Base-by-base conservation (phyloP, 2,113 vertebrate species). In the Mellivora capensis region DNA sequence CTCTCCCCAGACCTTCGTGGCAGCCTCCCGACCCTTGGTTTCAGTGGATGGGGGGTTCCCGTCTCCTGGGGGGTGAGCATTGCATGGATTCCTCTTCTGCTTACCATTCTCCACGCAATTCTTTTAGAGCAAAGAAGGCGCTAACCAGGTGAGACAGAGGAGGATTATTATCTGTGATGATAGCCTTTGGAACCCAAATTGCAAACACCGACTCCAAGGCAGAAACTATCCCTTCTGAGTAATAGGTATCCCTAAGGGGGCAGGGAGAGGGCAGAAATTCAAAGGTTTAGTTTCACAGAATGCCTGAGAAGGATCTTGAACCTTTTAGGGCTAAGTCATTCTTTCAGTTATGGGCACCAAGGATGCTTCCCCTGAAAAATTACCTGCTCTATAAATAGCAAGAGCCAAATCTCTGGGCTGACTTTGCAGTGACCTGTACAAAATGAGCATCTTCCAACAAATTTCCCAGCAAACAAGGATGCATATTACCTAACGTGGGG, bases 301-400 rank as follows among this genome's bases (percentile, higher is more conserved):
- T 69, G 34, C 21, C 72, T 67, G 31, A 94, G 57, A 67, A 92
- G 77, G 44, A 37, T 97, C 57, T 93, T 97, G 29, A 98, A 81
- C 1, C 93, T 98, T 96, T 97, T 2, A 95, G 89, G 81, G 79
- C 88, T 87, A 71, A 80, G 95, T 93, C 52, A 13, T 69, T 87
- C 84, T 3, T 91, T 96, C 94, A 54, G 44, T 84, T 94, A 93
- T 61, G 93, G 12, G 47, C 17, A 0, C 76, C 81, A 88, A 9
- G 69, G 57, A 95, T 42, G 29, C 81, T 61, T 84, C 71, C 82
- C 61, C 77, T 85, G 74, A 94, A 97, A 96, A 92, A 84, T 92
- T 34, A 90, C 49, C 76, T 79, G 81, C n/a, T 90, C 49, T 71
- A 57, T 90, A 94, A 95, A 91, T n/a, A 95, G 49, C 44, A 95